Evolutionary conservation across 2,888 invertebrate genomes (phyloP).

Genomic region (Cryptosula pallasiana): DNA sequence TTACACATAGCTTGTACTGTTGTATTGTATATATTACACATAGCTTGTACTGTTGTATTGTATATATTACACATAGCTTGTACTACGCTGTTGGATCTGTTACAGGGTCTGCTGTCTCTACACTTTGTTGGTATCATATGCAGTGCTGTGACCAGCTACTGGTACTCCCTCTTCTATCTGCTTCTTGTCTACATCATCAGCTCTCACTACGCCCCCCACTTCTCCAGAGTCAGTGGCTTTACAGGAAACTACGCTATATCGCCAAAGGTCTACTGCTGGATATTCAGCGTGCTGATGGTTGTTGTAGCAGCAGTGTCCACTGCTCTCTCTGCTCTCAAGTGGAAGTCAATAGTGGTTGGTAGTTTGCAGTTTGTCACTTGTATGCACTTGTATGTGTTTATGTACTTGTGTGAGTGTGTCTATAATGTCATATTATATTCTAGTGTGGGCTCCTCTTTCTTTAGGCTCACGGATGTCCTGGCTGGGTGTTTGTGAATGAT

Average conservation of each 20-base stretch:
- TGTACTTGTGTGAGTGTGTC: no score
- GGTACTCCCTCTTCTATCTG: constrained; percentile 41
- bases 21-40: no score
- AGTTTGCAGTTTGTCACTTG: no score
- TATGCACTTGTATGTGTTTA: no score
- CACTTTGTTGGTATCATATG: constrained; percentile 36
- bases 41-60: no score
- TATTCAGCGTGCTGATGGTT: constrained; percentile 32
- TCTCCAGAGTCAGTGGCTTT: constrained; percentile 42
- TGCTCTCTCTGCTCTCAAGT: constrained; percentile 33
- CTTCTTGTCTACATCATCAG: constrained; percentile 32
- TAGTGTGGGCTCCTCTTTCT: no score
- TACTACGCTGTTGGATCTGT: no score
- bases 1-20: no score
- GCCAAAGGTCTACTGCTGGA: constrained; percentile 33
- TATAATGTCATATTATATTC: no score
- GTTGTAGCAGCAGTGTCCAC: constrained; percentile 33
- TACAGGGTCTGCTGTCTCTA: constrained; percentile 41
- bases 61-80: no score
- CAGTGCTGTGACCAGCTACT: constrained; percentile 37
- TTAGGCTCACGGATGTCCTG: constrained; percentile 41
- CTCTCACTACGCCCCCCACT: constrained; percentile 38
- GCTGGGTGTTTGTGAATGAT: constrained; percentile 35
- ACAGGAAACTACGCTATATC: constrained; percentile 32
- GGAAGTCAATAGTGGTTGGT: constrained; percentile 37